A percentile compares a stretch with the other conserved stretches of the same genome.
phyloP scores from a whole-genome alignment of 2,113 vertebrate genomes.

The Psilopsiagon aurifrons region DNA sequence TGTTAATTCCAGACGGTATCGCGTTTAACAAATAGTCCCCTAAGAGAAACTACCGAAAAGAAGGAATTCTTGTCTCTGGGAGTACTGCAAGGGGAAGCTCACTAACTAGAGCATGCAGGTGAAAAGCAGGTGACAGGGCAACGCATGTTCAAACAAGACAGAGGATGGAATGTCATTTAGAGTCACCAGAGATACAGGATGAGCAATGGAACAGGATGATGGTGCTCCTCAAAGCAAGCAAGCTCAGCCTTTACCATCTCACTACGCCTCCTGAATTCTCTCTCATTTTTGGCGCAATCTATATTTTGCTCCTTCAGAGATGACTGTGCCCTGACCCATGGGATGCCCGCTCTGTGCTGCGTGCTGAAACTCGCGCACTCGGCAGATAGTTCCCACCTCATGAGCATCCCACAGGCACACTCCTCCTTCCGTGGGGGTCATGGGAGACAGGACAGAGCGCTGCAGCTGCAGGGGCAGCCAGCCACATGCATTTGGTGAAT shows the following conservation, averaged over 20 bases:
- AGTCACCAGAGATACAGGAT: background rate
- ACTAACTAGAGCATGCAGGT: accelerated
- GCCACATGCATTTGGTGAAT: background rate
- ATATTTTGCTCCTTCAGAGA: background rate
- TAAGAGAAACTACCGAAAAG: background rate
- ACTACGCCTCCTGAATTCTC: accelerated
- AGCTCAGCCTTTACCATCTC: background rate
- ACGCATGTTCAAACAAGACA: accelerated
- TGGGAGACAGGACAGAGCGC: background rate
- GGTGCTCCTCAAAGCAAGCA: background rate
- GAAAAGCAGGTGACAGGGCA: background rate
- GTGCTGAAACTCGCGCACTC: accelerated
- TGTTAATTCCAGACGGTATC: background rate
- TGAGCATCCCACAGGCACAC: background rate
- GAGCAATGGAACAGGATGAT: background rate
- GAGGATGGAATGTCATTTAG: accelerated
- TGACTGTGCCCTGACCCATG: accelerated
- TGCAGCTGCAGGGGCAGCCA: background rate
- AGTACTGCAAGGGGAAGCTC: background rate
- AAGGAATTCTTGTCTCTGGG: background rate
- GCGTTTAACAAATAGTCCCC: background rate
- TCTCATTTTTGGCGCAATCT: accelerated
- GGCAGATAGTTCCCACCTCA: background rate
- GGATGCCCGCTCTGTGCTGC: background rate
- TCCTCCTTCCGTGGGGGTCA: background rate